A percentile compares a stretch with the other conserved stretches of the same genome.
phyloP scores from a whole-genome alignment of 1,140 invertebrate species.

The Drosophila watanabei region DNA sequence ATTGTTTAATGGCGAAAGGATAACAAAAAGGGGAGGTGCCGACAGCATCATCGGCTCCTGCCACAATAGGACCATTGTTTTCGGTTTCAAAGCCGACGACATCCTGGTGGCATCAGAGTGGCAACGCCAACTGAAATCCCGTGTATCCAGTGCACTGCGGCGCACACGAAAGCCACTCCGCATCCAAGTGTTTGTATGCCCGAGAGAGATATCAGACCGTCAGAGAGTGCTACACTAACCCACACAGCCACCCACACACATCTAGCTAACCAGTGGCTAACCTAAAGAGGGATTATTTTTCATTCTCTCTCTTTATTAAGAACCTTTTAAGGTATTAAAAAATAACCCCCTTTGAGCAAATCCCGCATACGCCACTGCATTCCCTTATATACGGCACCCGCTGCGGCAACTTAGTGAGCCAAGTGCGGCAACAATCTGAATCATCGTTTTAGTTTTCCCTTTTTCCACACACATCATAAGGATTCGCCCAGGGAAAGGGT shows the following conservation, averaged over 20 bases:
- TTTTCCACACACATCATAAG: conserved; percentile 10
- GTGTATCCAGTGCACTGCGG: conserved; percentile 66
- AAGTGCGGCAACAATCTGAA: conserved; percentile 79
- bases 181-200: conserved; percentile 68
- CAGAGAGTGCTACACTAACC: conserved; percentile 9
- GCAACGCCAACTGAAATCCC: conserved; percentile 65
- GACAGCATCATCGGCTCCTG: conserved; percentile 33
- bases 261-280: not conserved
- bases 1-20: conserved; percentile 65
- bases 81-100: conserved; percentile 65
- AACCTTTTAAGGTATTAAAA: not conserved
- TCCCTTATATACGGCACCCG: conserved; percentile 22
- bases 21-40: conserved; percentile 16
- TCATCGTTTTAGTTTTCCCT: conserved; percentile 67
- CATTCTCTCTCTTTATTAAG: not conserved
- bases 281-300: not conserved
- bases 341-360: too few relatives aligned
- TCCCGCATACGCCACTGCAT: not conserved
- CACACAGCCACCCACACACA: conserved; percentile 15
- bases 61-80: conserved; percentile 68
- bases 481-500: conserved; percentile 5
- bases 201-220: conserved; percentile 34
- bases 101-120: conserved; percentile 62
- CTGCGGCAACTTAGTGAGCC: conserved; percentile 54
- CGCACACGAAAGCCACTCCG: conserved; percentile 72